Evolutionary conservation across 2,888 invertebrate genomes (phyloP), one percentile per base, ranked within the genome.

Genomic region (Epinotia ramella): DNA sequence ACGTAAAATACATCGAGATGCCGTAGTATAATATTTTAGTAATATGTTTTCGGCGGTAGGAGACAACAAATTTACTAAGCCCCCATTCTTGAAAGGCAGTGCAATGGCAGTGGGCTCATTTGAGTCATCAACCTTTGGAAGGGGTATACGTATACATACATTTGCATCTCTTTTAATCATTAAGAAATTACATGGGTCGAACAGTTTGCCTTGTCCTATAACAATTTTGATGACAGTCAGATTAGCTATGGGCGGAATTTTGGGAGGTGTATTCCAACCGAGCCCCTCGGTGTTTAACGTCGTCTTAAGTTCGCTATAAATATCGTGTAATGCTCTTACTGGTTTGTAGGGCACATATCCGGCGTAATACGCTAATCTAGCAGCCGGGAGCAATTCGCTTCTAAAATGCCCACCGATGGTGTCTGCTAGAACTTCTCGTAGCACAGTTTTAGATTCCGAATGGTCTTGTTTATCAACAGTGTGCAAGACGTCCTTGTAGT

Each of bases 291-390:
- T 92, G 70, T 94, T 94, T 65, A 94, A 80, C 66, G 78, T 78
- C 1, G 72, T 57, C 80, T 92, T 92, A 59, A 91, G 80, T 13
- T 83, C 82, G 1, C 90, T 88, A 46, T 84, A 90, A 70, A 90
- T 88, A 40, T 89, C 85, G 72, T 93, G 90, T 16, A 92, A 72
- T 64, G 88, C 81, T 80, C 84, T 85, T 20, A 86, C 91, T 68
- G 83, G 83, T 80, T 81, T 86, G 73, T 89, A 91, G 0, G 91
- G 87, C n/a, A 93, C 84, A 77, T 90, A 92, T 1, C 94, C 94
- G 7, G 93, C 93, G 72, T 94, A 94, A 75, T 89, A 94, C 7
- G 93, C 91, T 79, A 92, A 90, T 78, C 93, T 85, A 49, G 87
- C 84, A 2, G 88, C 83, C 13, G 93, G 94, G n/a, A 94, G 85